Conservation (phyloP, 2,113 vertebrate species). For the Lepus americanus region DNA sequence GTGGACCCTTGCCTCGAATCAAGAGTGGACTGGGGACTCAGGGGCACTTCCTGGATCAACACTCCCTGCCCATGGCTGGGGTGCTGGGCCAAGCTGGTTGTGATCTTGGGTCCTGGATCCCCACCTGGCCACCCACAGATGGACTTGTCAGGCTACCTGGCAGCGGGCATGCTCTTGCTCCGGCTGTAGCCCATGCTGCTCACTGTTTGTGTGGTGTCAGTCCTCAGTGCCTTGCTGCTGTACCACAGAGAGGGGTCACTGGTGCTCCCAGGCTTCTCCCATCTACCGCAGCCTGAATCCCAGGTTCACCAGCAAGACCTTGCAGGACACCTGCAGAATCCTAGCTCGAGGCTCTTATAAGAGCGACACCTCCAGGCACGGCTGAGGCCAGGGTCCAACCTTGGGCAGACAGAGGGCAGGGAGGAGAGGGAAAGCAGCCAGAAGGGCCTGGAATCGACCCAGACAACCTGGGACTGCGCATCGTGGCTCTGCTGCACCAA, state of each 20-base stretch:
- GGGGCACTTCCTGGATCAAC: background rate
- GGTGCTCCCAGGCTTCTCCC: background rate
- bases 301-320: background rate
- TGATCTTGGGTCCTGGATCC: background rate
- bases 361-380: background rate
- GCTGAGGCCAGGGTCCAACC: background rate
- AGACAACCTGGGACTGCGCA: background rate
- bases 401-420: background rate
- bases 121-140: background rate
- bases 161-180: background rate
- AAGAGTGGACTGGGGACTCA: background rate
- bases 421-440: background rate
- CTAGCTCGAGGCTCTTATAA: background rate
- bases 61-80: background rate
- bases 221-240: background rate
- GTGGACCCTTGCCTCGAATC: background rate
- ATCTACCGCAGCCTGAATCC: background rate
- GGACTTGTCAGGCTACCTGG: background rate
- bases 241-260: background rate
- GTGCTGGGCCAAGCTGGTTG: background rate
- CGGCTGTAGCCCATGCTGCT: background rate
- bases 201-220: background rate
- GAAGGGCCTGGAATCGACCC: background rate
- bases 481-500: background rate
- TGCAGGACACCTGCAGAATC: background rate